Conservation (phyloP, 2,888 invertebrate genomes). For the Spilosoma lubricipeda region DNA sequence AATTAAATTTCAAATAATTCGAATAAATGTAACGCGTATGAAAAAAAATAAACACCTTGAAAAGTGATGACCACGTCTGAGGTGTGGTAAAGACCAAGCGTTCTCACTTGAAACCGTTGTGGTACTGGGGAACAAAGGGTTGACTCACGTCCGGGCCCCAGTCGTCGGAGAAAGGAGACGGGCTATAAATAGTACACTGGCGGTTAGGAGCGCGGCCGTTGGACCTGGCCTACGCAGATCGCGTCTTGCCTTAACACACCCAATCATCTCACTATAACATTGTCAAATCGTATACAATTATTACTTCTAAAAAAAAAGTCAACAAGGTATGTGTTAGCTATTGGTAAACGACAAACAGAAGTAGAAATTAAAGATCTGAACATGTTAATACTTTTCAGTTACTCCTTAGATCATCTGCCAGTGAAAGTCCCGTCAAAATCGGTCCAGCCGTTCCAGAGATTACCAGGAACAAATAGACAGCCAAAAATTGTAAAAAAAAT, state of each 20-base stretch:
- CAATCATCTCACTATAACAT: slow-evolving; percentile 51
- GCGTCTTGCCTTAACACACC: slow-evolving; percentile 58
- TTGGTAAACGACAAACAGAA: neutral
- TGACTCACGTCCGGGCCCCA: slow-evolving; percentile 79
- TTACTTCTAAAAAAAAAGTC: neutral
- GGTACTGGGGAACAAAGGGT: slow-evolving; percentile 77
- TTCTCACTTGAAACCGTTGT: slow-evolving; percentile 67
- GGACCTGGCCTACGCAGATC: slow-evolving; percentile 74
- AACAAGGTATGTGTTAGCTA: neutral
- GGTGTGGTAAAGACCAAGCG: slow-evolving; percentile 48
- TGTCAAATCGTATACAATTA: neutral
- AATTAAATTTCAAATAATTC: slow-evolving; percentile 74
- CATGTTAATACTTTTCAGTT: neutral
- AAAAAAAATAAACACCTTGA: slow-evolving; percentile 75
- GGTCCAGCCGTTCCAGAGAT: too few species aligned
- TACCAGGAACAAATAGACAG: too few species aligned
- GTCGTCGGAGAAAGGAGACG: slow-evolving; percentile 75
- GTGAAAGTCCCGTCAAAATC: too few species aligned
- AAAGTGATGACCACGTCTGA: slow-evolving; percentile 55
- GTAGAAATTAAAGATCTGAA: neutral
- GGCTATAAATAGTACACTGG: slow-evolving; percentile 77
- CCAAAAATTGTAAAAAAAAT: too few species aligned
- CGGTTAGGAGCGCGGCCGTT: slow-evolving; percentile 72
- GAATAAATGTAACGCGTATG: slow-evolving; percentile 72
- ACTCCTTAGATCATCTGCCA: too few species aligned